Evolutionary conservation across 2,797 vertebrate genomes (phyloP).

Genomic region (Lacerta agilis): DNA sequence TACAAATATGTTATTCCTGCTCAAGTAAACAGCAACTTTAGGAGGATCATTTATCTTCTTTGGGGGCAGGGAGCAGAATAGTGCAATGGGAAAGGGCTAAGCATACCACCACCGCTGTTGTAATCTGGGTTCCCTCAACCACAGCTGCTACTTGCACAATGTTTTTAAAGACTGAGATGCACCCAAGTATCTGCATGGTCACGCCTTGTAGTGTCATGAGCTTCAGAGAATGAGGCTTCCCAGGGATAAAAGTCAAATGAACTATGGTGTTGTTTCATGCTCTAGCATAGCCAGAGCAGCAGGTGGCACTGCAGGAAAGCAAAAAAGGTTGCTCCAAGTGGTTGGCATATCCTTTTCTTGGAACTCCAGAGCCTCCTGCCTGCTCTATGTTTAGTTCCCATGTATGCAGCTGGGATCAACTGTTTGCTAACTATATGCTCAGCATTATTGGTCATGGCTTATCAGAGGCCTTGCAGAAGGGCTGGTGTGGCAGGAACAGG

Average conservation of each 20-base stretch:
- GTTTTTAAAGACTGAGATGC: background rate
- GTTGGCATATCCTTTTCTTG: background rate
- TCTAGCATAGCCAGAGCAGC: background rate
- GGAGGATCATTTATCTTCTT: background rate
- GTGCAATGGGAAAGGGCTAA: background rate
- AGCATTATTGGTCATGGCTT: background rate
- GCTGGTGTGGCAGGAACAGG: conserved; percentile 10
- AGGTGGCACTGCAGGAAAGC: conserved; percentile 32
- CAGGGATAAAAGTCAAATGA: background rate
- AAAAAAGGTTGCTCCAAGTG: background rate
- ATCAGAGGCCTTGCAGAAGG: background rate
- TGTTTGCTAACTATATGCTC: conserved; percentile 1
- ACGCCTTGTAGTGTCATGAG: background rate
- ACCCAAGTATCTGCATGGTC: background rate
- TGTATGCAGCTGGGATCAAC: background rate
- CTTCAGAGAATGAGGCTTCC: background rate
- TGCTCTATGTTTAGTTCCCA: background rate
- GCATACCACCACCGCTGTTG: too few relatives aligned
- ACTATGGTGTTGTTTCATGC: background rate
- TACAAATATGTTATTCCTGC: background rate
- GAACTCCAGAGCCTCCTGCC: background rate
- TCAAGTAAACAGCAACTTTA: background rate
- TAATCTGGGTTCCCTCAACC: too few relatives aligned
- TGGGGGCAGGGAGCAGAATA: background rate
- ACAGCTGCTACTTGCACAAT: background rate